phyloP scores from a whole-genome alignment of 2,113 vertebrate species.

The Anser brachyrhynchus region DNA sequence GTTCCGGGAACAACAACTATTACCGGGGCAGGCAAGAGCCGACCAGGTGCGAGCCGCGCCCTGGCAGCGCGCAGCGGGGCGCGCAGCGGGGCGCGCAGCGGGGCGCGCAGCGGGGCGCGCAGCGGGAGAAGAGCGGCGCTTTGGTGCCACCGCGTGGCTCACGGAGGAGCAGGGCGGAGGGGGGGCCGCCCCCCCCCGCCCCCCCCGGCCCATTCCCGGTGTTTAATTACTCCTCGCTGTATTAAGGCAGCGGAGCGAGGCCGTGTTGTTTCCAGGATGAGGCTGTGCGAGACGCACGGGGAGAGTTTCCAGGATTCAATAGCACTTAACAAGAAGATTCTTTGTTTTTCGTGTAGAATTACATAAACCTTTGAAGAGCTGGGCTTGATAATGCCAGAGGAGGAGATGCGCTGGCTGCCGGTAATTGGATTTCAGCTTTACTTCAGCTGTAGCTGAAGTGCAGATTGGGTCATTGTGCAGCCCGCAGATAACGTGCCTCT shows the following conservation, averaged over 20 bases:
- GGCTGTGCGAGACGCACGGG: not conserved
- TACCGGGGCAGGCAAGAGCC: not conserved
- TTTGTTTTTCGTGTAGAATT: not conserved
- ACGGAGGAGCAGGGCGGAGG: not conserved
- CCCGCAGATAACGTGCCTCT: not conserved
- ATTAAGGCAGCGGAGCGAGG: not conserved
- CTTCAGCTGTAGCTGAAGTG: not conserved
- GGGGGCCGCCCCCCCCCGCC: too few relatives aligned
- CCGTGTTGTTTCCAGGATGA: fast-evolving
- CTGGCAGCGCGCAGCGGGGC: not conserved
- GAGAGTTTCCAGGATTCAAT: not conserved
- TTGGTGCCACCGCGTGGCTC: constrained; percentile 76
- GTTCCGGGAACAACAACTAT: not conserved
- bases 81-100: not conserved
- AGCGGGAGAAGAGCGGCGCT: constrained; percentile 40
- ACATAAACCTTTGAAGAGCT: too few relatives aligned
- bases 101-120: not conserved
- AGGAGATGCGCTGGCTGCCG: not conserved
- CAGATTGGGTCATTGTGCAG: not conserved
- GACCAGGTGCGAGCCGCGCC: not conserved
- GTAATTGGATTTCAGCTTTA: not conserved
- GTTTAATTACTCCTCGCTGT: not conserved
- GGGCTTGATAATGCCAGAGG: not conserved
- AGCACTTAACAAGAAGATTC: not conserved
- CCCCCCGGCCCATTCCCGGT: fast-evolving